Conservation (phyloP, 2,888 invertebrate species). For the Gymnosoma rotundatum region DNA sequence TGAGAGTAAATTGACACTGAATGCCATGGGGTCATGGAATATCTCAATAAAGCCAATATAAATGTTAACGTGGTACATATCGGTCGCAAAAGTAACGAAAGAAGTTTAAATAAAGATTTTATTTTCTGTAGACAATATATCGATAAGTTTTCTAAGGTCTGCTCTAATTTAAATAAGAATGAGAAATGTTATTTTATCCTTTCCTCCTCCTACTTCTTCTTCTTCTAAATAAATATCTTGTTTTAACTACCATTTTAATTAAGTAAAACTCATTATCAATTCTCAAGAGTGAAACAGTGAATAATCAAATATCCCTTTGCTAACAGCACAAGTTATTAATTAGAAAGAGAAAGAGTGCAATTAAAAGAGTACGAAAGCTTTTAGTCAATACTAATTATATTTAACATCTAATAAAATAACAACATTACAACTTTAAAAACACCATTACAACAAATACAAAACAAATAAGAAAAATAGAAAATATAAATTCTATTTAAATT, state of each 20-base stretch:
- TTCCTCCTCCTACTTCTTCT: too few relatives aligned
- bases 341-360: not conserved
- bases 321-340: not conserved
- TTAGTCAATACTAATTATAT: slow-evolving; percentile 16
- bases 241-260: not conserved
- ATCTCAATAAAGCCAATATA: too few relatives aligned
- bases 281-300: not conserved
- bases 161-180: too few relatives aligned
- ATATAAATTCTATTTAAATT: slow-evolving; percentile 15
- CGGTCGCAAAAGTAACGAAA: too few relatives aligned
- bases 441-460: not conserved
- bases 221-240: too few relatives aligned
- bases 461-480: not conserved
- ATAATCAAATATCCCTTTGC: not conserved
- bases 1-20: too few relatives aligned
- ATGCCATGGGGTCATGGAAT: too few relatives aligned
- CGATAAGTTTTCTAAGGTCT: too few relatives aligned
- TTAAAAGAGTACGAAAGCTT: not conserved
- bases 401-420: slow-evolving; percentile 48
- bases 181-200: too few relatives aligned
- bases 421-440: slow-evolving; percentile 51
- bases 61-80: too few relatives aligned
- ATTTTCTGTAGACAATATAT: too few relatives aligned
- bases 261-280: not conserved
- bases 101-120: too few relatives aligned